Conservation (phyloP, 2,888 invertebrate species). For the Resseliella maxima region DNA sequence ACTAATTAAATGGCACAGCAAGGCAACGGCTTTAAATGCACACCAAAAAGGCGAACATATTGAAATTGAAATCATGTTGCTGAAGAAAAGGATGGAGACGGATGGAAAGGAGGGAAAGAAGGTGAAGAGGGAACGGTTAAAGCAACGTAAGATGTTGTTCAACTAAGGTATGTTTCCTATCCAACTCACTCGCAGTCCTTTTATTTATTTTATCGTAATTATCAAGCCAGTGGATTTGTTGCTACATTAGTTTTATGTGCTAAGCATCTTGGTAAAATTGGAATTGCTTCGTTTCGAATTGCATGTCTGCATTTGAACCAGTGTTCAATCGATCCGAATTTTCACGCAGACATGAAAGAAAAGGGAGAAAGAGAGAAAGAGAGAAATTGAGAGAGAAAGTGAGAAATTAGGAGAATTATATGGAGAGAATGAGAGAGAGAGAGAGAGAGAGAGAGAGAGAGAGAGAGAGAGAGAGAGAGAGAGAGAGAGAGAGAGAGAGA, state of each 20-base stretch:
- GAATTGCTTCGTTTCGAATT: neutral
- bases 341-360: no score
- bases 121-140: no score
- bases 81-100: neutral
- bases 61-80: neutral
- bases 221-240: slow-evolving; percentile 5
- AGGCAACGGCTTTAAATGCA: neutral
- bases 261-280: neutral
- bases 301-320: neutral
- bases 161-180: neutral
- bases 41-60: neutral
- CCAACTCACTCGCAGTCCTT: neutral
- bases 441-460: no score
- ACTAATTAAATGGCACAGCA: slow-evolving; percentile 51
- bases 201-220: slow-evolving; percentile 34
- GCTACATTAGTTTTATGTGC: neutral
- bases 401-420: no score
- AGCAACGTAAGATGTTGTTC: neutral
- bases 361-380: no score
- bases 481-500: no score
- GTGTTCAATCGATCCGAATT: neutral
- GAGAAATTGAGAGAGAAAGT: no score
- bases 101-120: neutral
- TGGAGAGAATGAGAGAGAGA: no score
- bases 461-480: no score